phyloP scores from a whole-genome alignment of 1,140 invertebrate genomes.

The Frieseomelitta varia region DNA sequence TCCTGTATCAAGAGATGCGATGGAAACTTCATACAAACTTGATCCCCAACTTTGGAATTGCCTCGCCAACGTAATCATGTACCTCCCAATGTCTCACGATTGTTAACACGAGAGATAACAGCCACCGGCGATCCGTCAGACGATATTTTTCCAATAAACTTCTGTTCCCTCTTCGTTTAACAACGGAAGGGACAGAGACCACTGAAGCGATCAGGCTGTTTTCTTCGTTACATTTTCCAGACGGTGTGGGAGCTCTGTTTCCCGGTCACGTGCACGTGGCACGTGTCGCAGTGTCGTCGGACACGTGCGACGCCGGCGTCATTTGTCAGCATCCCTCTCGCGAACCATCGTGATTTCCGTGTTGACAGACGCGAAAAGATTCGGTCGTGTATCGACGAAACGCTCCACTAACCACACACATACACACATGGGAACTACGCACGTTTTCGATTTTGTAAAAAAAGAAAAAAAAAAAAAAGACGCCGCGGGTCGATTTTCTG shows the following conservation, averaged over 20 bases:
- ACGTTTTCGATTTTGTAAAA: slow-evolving; percentile 37
- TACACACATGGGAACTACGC: neutral
- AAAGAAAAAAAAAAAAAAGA: neutral
- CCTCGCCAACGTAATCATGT: neutral
- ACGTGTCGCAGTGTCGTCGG: slow-evolving; percentile 62
- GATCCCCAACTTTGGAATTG: neutral
- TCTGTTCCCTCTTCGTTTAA: neutral
- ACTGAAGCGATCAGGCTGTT: slow-evolving; percentile 22
- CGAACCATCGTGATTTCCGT: slow-evolving; percentile 53
- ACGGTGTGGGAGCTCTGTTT: slow-evolving; percentile 52
- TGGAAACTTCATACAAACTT: neutral
- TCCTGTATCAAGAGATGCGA: neutral
- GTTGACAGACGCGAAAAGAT: slow-evolving; percentile 48
- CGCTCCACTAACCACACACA: neutral
- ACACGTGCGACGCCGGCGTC: slow-evolving; percentile 58
- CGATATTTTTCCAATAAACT: slow-evolving; percentile 18
- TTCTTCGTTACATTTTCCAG: slow-evolving; percentile 62
- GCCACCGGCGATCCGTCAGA: neutral
- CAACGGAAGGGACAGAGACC: neutral
- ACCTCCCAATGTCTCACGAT: neutral
- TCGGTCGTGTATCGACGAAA: neutral
- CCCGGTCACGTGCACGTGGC: slow-evolving; percentile 65
- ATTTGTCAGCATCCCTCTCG: slow-evolving; percentile 37
- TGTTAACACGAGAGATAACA: neutral
- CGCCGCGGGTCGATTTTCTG: slow-evolving; percentile 19